phyloP scores from a whole-genome alignment of 1,140 invertebrate genomes.

The Aphaenogaster floridana region DNA sequence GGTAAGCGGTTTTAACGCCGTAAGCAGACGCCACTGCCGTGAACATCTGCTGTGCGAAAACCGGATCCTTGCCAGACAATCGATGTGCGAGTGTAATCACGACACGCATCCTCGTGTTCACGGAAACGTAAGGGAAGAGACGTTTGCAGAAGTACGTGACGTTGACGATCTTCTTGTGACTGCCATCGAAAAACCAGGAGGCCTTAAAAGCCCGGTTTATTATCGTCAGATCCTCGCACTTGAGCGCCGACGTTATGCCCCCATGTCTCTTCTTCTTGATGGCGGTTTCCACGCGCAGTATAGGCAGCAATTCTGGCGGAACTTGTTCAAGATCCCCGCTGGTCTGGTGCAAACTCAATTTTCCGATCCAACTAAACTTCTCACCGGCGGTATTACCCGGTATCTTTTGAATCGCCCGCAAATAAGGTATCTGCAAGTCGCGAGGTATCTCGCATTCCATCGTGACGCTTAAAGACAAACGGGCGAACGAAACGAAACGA shows the following conservation, averaged over 20 bases:
- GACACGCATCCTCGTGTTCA: conserved; percentile 73
- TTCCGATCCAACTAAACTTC: conserved; percentile 75
- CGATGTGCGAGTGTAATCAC: conserved; percentile 74
- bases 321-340: conserved; percentile 51
- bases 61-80: conserved; percentile 41
- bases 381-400: conserved; percentile 71
- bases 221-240: conserved; percentile 72
- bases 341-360: conserved; percentile 8
- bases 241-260: conserved; percentile 75
- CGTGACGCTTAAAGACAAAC: neutral
- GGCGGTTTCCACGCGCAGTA: conserved; percentile 74
- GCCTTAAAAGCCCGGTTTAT: conserved; percentile 76
- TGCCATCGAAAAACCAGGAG: conserved; percentile 74
- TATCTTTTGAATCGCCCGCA: conserved; percentile 78
- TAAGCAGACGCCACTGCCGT: conserved; percentile 43
- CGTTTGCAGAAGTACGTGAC: conserved; percentile 73
- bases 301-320: conserved; percentile 63
- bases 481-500: neutral
- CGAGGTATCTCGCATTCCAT: conserved; percentile 19
- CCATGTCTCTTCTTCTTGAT: neutral
- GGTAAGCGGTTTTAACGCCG: conserved; percentile 61
- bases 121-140: conserved; percentile 73
- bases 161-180: conserved; percentile 67
- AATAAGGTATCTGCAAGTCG: conserved; percentile 50
- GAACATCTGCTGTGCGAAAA: conserved; percentile 75